phyloP scores from a whole-genome alignment of 2,888 invertebrate genomes.

The Sphaerophoria rueppellii region DNA sequence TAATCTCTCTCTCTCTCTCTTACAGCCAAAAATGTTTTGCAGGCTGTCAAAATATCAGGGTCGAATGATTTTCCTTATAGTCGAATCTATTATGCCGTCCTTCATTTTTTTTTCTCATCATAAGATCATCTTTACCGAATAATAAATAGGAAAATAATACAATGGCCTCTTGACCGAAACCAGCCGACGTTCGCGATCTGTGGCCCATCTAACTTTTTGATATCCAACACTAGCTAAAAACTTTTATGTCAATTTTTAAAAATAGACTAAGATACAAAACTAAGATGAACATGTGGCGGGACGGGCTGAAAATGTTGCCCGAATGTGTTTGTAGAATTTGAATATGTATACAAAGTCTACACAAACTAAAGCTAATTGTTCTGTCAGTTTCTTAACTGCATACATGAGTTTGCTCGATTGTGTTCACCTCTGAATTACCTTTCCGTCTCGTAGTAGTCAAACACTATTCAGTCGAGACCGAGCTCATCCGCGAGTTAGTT shows the following conservation, averaged over 20 bases:
- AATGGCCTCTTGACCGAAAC: slow-evolving; percentile 62
- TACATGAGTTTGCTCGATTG: slow-evolving; percentile 58
- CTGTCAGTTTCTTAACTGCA: slow-evolving; percentile 53
- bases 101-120: slow-evolving; percentile 32
- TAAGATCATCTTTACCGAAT: slow-evolving; percentile 27
- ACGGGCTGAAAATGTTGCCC: slow-evolving; percentile 43
- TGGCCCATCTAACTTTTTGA: slow-evolving; percentile 26
- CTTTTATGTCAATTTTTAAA: slow-evolving; percentile 68
- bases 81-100: slow-evolving; percentile 20
- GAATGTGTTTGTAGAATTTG: slow-evolving; percentile 40
- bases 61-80: slow-evolving; percentile 35
- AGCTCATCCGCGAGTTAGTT: slow-evolving; percentile 83
- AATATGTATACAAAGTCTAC: slow-evolving; percentile 60
- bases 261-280: slow-evolving; percentile 77
- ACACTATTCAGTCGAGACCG: slow-evolving; percentile 82
- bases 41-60: slow-evolving; percentile 69
- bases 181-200: slow-evolving; percentile 31
- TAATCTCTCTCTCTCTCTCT: slow-evolving; percentile 44
- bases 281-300: slow-evolving; percentile 29
- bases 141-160: slow-evolving; percentile 56
- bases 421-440: slow-evolving; percentile 81
- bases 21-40: slow-evolving; percentile 46
- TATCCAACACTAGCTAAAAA: slow-evolving; percentile 63
- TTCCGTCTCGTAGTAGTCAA: slow-evolving; percentile 80
- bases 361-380: slow-evolving; percentile 40